Base-by-base conservation (phyloP, 2,888 invertebrate genomes). In the Oeneis ivallda region DNA sequence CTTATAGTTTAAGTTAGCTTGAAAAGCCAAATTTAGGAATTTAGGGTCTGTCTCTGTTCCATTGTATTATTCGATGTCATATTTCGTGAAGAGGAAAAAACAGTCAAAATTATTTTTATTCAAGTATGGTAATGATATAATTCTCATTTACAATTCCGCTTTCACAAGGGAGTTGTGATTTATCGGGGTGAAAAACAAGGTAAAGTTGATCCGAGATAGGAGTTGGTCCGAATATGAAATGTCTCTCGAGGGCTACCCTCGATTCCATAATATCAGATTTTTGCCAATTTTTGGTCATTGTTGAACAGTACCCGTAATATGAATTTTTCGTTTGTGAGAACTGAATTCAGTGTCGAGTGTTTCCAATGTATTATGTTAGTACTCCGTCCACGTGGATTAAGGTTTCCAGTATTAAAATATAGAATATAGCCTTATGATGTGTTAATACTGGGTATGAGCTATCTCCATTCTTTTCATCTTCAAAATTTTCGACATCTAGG, bases 181-280 rank as follows among this genome's bases (percentile, higher is more conserved):
- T 62, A 62, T 67, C 62, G 32, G 19, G 54, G 61, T 62, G 62
- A 69, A 65, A 67, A 65, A 69, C 62, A 69, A 67, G 62, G 62
- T 65, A 65, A 64, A 49, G 64, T 62, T 66, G 54, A 64, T 45
- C 53, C 59, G 64, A 52, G 64, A 64, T 56, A 61, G 32, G 61
- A 54, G 60, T 56, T 56, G 47, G 64, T 54, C 61, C 62, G 19
- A n/a, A n/a, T 39, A 58, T 61, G 62, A 62, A 65, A 53, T 39
- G 53, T 58, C 67, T 62, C 64, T 32, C 7, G 67, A 64, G 67
- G 37, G 32, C 54, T 65, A 43, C 49, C 45, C 49, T 59, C 59
- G 11, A 34, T 54, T 37, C 37, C 37, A 37, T 54, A 37, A 56
- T 56, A 56, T 41, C 56, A 41, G 41, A 56, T 26, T 56, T 39